Percentiles rank a stretch among this genome's conserved stretches.
These are phyloP conservation scores for Azemiops feae DNA, from an alignment of 2,113 vertebrate species.

Conservation along the genomic window DNA sequence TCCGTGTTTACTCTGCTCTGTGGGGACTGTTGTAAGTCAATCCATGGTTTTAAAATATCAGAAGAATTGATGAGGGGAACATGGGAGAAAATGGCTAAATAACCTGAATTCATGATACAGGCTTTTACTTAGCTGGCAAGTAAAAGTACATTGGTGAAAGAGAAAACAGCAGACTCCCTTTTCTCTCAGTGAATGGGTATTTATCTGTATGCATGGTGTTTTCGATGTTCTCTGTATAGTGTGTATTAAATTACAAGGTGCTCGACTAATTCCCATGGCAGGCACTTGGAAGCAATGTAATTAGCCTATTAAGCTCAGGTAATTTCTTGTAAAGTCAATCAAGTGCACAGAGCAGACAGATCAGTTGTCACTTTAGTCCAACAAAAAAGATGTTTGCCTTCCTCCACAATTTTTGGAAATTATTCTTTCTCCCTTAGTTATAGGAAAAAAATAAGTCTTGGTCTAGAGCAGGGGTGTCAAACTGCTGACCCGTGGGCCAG, in stretches of 20 bases:
- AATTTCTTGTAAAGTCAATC: conserved; percentile 86
- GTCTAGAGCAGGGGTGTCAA: too few species aligned
- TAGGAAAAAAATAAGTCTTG: neutral
- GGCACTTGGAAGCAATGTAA: conserved; percentile 79
- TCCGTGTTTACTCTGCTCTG: neutral
- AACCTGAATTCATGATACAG: neutral
- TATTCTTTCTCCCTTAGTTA: neutral
- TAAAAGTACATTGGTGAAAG: neutral
- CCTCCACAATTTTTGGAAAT: neutral
- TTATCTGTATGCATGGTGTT: neutral
- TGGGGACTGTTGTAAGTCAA: neutral
- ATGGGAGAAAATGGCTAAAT: neutral
- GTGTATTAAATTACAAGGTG: conserved; percentile 57
- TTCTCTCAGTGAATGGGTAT: neutral
- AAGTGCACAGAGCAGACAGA: conserved; percentile 65
- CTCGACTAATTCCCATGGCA: conserved; percentile 61
- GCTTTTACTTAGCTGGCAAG: neutral
- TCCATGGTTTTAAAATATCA: neutral
- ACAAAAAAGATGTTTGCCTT: neutral
- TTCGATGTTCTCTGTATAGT: neutral
- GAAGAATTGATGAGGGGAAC: neutral
- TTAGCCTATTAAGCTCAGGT: conserved; percentile 88
- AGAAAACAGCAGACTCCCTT: neutral
- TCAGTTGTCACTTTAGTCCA: conserved; percentile 61
- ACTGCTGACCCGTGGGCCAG: too few species aligned